Evolutionary conservation across 2,888 invertebrate genomes (phyloP).

Genomic region (Drosophila niveifrons): DNA sequence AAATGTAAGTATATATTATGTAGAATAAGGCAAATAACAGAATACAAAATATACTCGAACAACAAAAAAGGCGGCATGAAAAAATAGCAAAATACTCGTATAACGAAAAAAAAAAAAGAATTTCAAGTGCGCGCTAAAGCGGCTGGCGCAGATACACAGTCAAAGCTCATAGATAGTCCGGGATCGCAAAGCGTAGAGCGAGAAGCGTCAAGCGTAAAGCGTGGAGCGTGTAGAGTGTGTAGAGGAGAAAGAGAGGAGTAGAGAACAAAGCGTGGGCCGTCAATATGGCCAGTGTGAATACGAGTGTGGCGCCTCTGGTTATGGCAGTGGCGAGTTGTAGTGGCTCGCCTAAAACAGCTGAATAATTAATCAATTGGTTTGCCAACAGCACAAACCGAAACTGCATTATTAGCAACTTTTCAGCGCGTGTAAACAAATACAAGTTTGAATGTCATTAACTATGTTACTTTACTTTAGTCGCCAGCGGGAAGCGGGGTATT

Average conservation of each 20-base stretch:
- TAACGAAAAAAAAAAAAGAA: constrained; percentile 34
- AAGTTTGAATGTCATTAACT: constrained; percentile 3
- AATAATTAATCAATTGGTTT: constrained; percentile 60
- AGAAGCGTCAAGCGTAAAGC: not conserved
- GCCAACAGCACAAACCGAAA: constrained; percentile 17
- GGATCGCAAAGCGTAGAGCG: not conserved
- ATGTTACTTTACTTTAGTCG: not conserved
- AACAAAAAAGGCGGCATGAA: constrained; percentile 46
- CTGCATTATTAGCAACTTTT: constrained; percentile 33
- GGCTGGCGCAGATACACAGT: constrained; percentile 23
- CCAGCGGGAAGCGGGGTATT: not conserved
- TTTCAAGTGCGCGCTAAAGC: constrained; percentile 67
- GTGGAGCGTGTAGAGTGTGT: not conserved
- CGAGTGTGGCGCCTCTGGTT: constrained; percentile 16
- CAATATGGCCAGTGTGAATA: constrained; percentile 1
- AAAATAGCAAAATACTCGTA: constrained; percentile 36
- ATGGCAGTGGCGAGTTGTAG: constrained; percentile 23
- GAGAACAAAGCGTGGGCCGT: constrained; percentile 11
- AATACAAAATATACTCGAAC: constrained; percentile 61
- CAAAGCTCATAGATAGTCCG: constrained; percentile 10
- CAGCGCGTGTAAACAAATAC: constrained; percentile 28
- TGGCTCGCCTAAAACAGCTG: constrained; percentile 40
- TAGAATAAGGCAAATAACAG: constrained; percentile 60
- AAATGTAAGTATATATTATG: constrained; percentile 27
- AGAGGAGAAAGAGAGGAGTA: not conserved